These are phyloP conservation scores for Zygogramma bicolorata DNA, from an alignment of 2,888 invertebrate genomes.

Conservation along the genomic window DNA sequence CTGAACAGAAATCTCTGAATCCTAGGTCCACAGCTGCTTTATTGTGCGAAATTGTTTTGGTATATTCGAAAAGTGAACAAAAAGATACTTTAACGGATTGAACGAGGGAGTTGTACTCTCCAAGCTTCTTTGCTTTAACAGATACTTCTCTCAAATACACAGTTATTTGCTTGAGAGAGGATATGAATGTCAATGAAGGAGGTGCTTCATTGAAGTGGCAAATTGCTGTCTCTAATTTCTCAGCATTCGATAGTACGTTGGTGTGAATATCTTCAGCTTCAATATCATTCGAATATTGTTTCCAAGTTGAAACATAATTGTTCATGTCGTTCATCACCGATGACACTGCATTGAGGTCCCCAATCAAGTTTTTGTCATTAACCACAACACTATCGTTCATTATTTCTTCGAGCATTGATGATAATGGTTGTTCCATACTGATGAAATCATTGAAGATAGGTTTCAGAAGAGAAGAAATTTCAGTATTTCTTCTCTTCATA, in stretches of 20 bases:
- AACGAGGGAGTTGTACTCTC: neutral
- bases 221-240: neutral
- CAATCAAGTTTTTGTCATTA: neutral
- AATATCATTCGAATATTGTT: neutral
- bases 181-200: neutral
- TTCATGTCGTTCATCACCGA: neutral
- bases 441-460: neutral
- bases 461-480: neutral
- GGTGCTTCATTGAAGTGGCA: neutral
- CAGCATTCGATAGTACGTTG: neutral
- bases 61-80: conserved; percentile 38
- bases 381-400: neutral
- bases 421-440: neutral
- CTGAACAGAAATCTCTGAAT: conserved; percentile 29
- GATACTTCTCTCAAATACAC: neutral
- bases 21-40: conserved; percentile 10
- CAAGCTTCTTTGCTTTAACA: conserved; percentile 5
- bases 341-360: neutral
- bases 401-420: neutral
- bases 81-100: conserved; percentile 28
- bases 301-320: neutral
- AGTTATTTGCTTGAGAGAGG: neutral
- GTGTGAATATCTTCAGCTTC: neutral
- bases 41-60: conserved; percentile 26
- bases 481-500: neutral